phyloP scores from a whole-genome alignment of 2,113 vertebrate genomes.

The Sylvia atricapilla region DNA sequence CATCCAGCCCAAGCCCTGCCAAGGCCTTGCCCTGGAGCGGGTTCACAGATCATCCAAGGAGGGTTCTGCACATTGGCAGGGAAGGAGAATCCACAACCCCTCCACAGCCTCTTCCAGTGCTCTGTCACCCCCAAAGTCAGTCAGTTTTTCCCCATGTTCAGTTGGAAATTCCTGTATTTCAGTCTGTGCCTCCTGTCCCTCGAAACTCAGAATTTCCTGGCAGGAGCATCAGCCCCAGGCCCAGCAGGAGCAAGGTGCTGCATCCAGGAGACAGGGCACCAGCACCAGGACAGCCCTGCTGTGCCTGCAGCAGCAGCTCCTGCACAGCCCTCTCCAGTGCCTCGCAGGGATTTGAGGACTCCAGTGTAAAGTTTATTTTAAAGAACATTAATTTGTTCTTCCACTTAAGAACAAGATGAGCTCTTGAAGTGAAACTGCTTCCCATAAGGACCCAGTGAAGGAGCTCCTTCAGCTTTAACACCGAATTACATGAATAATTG shows the following conservation, averaged over 20 bases:
- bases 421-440: constrained; percentile 50
- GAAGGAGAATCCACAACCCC: background rate
- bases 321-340: background rate
- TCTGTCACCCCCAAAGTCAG: background rate
- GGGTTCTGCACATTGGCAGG: background rate
- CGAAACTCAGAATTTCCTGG: background rate
- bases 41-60: background rate
- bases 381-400: constrained; percentile 45
- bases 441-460: constrained; percentile 32
- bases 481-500: constrained; percentile 46
- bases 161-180: background rate
- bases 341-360: background rate
- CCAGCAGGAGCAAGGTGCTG: background rate
- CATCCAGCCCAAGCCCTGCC: background rate
- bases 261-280: fast-evolving
- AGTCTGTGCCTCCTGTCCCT: background rate
- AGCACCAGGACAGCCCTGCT: fast-evolving
- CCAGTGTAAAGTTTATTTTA: constrained; percentile 24
- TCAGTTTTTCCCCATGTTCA: background rate
- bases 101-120: background rate
- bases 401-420: constrained; percentile 44
- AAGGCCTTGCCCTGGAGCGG: background rate
- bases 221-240: fast-evolving
- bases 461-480: constrained; percentile 43
- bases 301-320: background rate